These are phyloP conservation scores for Drosophila persimilis DNA, from an alignment of 1,140 invertebrate genomes.

Conservation along the genomic window DNA sequence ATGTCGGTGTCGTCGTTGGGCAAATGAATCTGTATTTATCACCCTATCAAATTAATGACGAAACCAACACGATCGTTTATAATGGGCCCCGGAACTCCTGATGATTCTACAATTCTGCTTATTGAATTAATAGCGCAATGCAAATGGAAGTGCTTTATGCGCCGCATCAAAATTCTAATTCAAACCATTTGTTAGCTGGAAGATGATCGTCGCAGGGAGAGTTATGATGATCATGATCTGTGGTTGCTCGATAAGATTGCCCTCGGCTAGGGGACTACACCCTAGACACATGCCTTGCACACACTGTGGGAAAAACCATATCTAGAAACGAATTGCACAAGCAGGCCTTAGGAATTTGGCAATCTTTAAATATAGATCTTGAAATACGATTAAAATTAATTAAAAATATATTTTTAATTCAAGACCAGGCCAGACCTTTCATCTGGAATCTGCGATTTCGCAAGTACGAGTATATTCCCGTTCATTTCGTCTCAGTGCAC, in stretches of 20 bases:
- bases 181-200: conserved; percentile 28
- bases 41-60: conserved; percentile 32
- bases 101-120: conserved; percentile 12
- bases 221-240: too few species aligned
- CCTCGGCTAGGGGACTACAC: conserved; percentile 17
- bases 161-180: conserved; percentile 40
- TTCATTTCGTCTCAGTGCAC: neutral
- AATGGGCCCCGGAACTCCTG: conserved; percentile 19
- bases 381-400: too few species aligned
- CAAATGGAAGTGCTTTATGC: conserved; percentile 42
- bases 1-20: conserved; percentile 48
- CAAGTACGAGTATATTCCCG: too few species aligned
- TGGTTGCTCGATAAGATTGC: conserved; percentile 3
- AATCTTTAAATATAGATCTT: too few species aligned
- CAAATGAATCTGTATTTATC: conserved; percentile 50
- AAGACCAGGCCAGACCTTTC: too few species aligned
- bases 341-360: too few species aligned
- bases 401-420: too few species aligned
- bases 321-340: too few species aligned
- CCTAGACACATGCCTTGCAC: neutral
- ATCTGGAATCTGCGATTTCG: too few species aligned
- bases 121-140: conserved; percentile 42
- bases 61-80: conserved; percentile 32
- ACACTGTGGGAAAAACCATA: too few species aligned
- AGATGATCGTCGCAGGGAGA: conserved; percentile 8